phyloP scores from a whole-genome alignment of 2,113 vertebrate species.

The Catharus fuscescens region DNA sequence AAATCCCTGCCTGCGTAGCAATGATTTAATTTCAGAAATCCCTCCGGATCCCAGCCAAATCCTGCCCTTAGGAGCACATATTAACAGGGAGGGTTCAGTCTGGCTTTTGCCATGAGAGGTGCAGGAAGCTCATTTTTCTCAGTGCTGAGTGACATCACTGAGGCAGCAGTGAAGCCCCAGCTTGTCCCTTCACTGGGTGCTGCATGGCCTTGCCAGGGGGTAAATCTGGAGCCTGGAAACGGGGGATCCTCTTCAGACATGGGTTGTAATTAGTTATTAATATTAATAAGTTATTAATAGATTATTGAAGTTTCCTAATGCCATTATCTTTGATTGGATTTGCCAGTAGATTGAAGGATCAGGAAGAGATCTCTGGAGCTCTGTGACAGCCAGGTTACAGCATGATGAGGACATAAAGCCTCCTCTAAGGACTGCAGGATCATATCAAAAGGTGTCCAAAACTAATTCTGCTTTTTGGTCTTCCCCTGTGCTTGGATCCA shows the following conservation, averaged over 20 bases:
- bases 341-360: neutral
- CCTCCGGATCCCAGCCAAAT: neutral
- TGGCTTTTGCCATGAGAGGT: neutral
- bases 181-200: neutral
- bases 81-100: neutral
- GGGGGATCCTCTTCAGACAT: neutral
- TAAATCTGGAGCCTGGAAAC: neutral
- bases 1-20: neutral
- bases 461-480: neutral
- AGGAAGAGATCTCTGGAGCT: neutral
- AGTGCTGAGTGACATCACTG: neutral
- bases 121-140: neutral
- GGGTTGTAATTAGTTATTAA: neutral
- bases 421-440: neutral
- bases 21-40: slow-evolving; percentile 47
- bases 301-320: neutral
- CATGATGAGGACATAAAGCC: neutral
- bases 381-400: neutral
- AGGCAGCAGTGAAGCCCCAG: neutral
- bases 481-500: neutral
- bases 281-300: neutral
- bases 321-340: neutral
- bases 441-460: neutral
- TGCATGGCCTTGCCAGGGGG: neutral
- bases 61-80: slow-evolving; percentile 5